Evolutionary conservation across 2,113 vertebrate genomes (phyloP).

Genomic region (Nanger granti): DNA sequence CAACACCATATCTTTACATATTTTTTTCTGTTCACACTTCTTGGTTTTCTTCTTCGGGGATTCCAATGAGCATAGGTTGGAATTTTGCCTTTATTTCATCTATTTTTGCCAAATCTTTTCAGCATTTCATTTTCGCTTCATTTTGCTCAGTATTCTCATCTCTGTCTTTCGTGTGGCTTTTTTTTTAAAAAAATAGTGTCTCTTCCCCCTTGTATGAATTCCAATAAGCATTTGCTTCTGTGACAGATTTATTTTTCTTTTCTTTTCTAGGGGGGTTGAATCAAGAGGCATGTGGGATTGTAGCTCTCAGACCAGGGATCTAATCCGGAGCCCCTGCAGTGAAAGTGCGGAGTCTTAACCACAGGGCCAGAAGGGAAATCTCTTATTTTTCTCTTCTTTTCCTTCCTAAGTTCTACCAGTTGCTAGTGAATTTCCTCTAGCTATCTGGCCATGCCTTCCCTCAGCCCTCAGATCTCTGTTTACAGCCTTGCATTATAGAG

Average conservation of each 20-base stretch:
- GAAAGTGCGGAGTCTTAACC: not conserved
- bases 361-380: not conserved
- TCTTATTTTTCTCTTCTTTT: not conserved
- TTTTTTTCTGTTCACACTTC: not conserved
- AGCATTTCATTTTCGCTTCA: not conserved
- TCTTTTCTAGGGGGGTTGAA: not conserved
- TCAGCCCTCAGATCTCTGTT: not conserved
- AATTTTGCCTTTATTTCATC: not conserved
- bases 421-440: not conserved
- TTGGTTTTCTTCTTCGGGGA: not conserved
- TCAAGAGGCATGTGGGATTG: not conserved
- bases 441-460: not conserved
- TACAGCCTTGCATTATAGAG: not conserved
- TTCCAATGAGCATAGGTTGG: not conserved
- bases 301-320: not conserved
- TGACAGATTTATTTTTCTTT: not conserved
- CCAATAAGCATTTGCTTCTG: not conserved
- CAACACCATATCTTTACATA: not conserved
- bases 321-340: not conserved
- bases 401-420: no score
- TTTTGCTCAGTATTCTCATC: not conserved
- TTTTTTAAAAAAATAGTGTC: not conserved
- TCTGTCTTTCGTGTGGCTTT: not conserved
- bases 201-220: not conserved
- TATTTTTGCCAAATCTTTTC: not conserved